Evolutionary conservation across 2,888 invertebrate genomes (phyloP).

Genomic region (Dolichopus griseipennis): DNA sequence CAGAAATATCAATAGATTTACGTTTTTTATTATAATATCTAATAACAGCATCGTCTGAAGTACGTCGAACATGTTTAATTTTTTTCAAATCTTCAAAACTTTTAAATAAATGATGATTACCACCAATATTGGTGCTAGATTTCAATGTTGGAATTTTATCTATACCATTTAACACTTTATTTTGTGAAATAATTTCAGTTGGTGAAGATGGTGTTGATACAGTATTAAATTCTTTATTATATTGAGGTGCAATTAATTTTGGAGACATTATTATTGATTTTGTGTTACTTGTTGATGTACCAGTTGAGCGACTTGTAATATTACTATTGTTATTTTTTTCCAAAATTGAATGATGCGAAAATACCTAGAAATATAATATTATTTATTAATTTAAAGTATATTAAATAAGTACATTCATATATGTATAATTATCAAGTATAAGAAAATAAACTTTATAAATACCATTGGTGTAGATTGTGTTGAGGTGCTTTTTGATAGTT

Average conservation of each 20-base stretch:
- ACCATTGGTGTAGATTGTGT: not conserved
- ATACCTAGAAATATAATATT: not conserved
- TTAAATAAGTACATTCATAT: too few relatives aligned
- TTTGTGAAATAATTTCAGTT: not conserved
- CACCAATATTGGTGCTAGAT: too few relatives aligned
- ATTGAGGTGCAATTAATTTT: not conserved
- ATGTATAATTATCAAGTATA: too few relatives aligned
- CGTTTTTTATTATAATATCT: conserved; percentile 16
- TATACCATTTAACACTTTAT: not conserved
- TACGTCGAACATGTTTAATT: conserved; percentile 12
- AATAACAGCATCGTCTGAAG: conserved; percentile 18
- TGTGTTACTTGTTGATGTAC: not conserved
- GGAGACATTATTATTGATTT: not conserved
- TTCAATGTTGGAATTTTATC: not conserved
- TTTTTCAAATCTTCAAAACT: conserved; percentile 12
- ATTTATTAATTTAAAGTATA: not conserved
- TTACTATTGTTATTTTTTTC: not conserved
- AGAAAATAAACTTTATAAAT: too few relatives aligned
- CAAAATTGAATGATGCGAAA: not conserved
- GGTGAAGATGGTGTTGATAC: not conserved
- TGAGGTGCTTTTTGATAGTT: not conserved
- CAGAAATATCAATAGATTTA: conserved; percentile 12
- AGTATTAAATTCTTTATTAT: conserved; percentile 3
- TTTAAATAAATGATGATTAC: not conserved
- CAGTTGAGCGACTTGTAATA: not conserved